Base-by-base conservation (phyloP, 2,113 vertebrate genomes). In the Vicugna pacos region DNA sequence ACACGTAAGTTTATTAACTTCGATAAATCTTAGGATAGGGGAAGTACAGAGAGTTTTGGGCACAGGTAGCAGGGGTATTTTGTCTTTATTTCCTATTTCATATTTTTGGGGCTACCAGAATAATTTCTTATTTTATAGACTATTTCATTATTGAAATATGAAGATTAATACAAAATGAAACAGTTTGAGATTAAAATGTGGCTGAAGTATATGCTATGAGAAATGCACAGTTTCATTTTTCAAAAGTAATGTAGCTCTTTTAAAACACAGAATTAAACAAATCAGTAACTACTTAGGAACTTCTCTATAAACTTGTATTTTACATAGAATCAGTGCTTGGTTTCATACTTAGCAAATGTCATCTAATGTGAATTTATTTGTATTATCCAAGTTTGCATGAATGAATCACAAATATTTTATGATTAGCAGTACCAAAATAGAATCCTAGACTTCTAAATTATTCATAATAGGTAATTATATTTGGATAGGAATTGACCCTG, bases 381-480 rank as follows among this genome's bases (percentile, higher is more conserved):
- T 98, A 93, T 98, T 97, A 96, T 98, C 96, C 97, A 97, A 97
- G 91, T 95, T 98, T 98, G 91, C 97, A 95, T 96, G 84, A 98
- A 98, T 98, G 92, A 98, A 98, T 98, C 97, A 98, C 96, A 98
- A 98, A 94, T 98, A 96, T 98, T 98, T 99, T 98, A 96, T 98
- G 97, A 98, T 98, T 98, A 98, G 93, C 90, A 87, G 26, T 97
- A 96, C 80, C 94, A 98, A 98, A 98, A 98, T 98, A 98, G 97
- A 98, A 97, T 96, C 35, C 52, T 98, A 94, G 96, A 73, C 76
- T 96, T 97, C 98, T 98, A 89, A 85, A 96, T 96, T 98, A 96
- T 98, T 98, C 98, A 95, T 98, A 98, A 97, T 98, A 98, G 94
- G 95, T 98, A 96, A 96, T 98, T 98, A 93, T 97, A 65, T 97